Base-by-base conservation (phyloP, 2,888 invertebrate genomes). In the Pemphredon lugubris region DNA sequence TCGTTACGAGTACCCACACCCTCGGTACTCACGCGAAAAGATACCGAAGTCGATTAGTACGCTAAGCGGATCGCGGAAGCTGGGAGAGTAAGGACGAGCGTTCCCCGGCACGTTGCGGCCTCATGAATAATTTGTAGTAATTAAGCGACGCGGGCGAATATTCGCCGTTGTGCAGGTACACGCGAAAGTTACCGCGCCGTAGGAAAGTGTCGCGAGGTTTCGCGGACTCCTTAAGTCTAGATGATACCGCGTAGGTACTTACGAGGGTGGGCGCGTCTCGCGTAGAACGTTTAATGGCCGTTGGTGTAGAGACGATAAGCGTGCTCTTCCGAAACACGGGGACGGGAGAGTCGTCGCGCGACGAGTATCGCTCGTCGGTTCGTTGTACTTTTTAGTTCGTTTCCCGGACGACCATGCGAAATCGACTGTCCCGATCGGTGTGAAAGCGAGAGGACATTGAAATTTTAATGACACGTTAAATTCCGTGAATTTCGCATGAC, bases 51-150 rank as follows among this genome's bases (percentile, higher is more conserved):
- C 71, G 58, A 37, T 32, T 44, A 58, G 45, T 30, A 7, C 44
- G 32, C 26, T 74, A 77, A 77, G 68, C 55, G 71, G 71, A 77
- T 77, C 67, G 57, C 18, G 26, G 20, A 14, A 44, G 48, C 32
- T 7, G 37, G 2, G 54, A 48, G 55, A 55, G 50, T 16, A 16
- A 13, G 42, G 54, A 45, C 44, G 26, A 44, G 6, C 9, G 50
- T 50, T 30, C 40, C n/a, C 4, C 18, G 50, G 59, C 30, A 47
- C 37, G 39, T 57, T 44, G 50, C 32, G 37, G 39, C 50, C n/a
- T 73, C 55, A 50, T 68, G 70, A 77, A 73, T 67, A 77, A 68
- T 70, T 73, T 64, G 50, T 57, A 18, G 42, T 72, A 63, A 75
- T 72, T 75, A 75, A 48, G 26, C 23, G 55, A 59, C 37, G 44